Conservation (phyloP, 1,140 invertebrate genomes). For the Himalopsyche phryganea region DNA sequence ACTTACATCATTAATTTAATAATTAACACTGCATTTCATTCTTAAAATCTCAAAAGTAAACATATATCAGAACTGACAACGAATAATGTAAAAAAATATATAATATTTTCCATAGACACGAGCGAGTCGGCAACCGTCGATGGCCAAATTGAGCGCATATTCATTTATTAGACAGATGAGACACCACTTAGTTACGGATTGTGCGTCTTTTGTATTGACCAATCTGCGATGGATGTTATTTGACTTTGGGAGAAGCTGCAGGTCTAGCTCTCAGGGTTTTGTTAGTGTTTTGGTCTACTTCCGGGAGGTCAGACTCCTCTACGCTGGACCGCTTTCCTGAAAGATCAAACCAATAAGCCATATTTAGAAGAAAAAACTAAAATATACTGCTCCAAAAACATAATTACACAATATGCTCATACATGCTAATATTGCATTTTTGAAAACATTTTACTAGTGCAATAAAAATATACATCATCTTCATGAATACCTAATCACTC, state of each 20-base stretch:
- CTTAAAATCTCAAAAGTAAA: too few relatives aligned
- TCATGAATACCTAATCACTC: too few relatives aligned
- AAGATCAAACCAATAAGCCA: constrained; percentile 20
- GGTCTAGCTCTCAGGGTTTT: constrained; percentile 54
- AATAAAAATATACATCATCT: too few relatives aligned
- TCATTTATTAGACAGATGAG: neutral
- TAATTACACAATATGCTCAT: too few relatives aligned
- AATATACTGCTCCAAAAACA: too few relatives aligned
- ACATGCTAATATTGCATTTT: too few relatives aligned
- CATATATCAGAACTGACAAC: constrained; percentile 8
- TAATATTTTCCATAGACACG: neutral
- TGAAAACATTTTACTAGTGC: too few relatives aligned
- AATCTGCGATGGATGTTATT: constrained; percentile 41
- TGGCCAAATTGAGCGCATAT: neutral
- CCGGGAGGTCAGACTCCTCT: constrained; percentile 58
- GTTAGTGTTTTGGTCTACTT: constrained; percentile 62
- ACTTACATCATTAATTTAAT: too few relatives aligned
- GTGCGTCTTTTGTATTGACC: constrained; percentile 16
- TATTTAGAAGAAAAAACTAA: neutral
- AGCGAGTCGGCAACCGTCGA: neutral
- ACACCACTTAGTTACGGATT: neutral
- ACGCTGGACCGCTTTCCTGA: constrained; percentile 52
- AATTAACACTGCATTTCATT: too few relatives aligned
- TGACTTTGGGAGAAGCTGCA: constrained; percentile 41
- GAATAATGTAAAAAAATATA: neutral